Percentiles rank a stretch among this genome's conserved stretches.
phyloP scores from a whole-genome alignment of 2,113 vertebrate genomes.

The Platanista minor region DNA sequence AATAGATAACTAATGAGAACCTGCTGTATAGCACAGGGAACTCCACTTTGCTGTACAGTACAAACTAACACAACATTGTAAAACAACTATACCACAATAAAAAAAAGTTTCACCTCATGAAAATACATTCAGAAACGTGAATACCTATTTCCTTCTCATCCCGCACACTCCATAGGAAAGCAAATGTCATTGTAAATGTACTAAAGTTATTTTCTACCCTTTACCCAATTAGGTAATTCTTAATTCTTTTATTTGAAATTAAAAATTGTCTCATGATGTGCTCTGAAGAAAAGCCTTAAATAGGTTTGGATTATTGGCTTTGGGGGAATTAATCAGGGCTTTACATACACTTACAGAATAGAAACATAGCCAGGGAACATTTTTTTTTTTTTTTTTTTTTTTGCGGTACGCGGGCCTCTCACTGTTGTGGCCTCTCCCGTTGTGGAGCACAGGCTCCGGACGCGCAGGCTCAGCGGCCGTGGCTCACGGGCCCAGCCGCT shows the following conservation, averaged over 20 bases:
- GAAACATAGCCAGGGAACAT: neutral
- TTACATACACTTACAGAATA: neutral
- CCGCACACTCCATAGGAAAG: neutral
- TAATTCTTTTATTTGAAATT: neutral
- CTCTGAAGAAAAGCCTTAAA: neutral
- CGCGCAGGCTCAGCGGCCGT: no score
- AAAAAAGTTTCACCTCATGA: neutral
- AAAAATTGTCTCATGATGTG: neutral
- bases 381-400: no score
- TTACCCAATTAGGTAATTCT: neutral
- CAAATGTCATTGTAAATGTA: neutral
- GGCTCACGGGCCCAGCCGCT: no score
- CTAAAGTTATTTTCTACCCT: neutral
- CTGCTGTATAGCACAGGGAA: no score
- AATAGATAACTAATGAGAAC: no score
- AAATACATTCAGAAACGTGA: neutral
- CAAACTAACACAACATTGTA: no score
- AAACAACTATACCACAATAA: no score
- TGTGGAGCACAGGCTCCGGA: no score
- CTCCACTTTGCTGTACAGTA: no score
- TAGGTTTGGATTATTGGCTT: neutral
- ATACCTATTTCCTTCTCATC: neutral
- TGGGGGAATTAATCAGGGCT: neutral
- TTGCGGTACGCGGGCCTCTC: no score
- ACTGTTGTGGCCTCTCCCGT: no score